phyloP scores from a whole-genome alignment of 1,140 invertebrate species.

The Neoseiulus cucumeris region DNA sequence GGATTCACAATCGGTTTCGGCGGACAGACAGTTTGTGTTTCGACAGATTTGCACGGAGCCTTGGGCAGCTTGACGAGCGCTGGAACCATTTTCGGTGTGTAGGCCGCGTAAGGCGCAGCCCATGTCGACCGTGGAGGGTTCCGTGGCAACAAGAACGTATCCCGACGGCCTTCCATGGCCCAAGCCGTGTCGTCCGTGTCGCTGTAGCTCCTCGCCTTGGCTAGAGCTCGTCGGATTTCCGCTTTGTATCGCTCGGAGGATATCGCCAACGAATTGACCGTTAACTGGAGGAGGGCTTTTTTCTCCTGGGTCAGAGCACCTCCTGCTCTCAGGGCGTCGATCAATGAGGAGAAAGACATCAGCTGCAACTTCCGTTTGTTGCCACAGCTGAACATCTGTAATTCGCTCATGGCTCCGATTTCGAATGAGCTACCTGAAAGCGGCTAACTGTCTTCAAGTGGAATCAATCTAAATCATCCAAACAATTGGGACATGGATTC shows the following conservation, averaged over 20 bases:
- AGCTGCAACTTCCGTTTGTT: neutral
- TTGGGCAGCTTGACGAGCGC: neutral
- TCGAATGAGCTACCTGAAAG: too few relatives aligned
- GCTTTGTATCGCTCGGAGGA: constrained; percentile 8
- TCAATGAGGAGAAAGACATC: neutral
- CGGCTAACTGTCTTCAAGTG: too few relatives aligned
- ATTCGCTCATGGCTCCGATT: too few relatives aligned
- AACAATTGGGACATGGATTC: too few relatives aligned
- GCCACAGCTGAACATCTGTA: neutral
- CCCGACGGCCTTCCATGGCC: constrained; percentile 5
- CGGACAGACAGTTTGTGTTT: neutral
- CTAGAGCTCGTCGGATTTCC: neutral
- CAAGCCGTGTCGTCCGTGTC: constrained; percentile 1
- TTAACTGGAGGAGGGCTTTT: neutral
- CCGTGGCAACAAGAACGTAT: constrained; percentile 2
- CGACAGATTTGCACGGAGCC: neutral
- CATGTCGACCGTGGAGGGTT: neutral
- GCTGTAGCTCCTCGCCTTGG: neutral
- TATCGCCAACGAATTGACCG: neutral
- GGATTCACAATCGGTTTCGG: neutral
- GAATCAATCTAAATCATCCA: too few relatives aligned
- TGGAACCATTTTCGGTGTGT: neutral
- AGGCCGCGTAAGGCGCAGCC: neutral
- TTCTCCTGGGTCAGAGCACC: neutral
- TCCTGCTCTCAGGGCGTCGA: neutral